phyloP scores from a whole-genome alignment of 2,113 vertebrate genomes.

The Danionella cerebrum region DNA sequence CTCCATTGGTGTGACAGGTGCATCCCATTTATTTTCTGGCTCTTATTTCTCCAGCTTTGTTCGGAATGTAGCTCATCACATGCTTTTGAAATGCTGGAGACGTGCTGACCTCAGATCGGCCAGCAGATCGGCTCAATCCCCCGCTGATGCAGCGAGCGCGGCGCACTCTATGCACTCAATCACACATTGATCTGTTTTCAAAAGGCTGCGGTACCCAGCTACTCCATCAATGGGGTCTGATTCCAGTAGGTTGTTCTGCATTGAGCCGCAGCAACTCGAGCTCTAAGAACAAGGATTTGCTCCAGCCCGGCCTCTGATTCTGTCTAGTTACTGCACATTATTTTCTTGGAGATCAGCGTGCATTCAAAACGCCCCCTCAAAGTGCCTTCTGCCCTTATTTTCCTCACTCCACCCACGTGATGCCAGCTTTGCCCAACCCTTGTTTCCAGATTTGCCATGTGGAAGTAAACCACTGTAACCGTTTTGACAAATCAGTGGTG shows the following conservation, averaged over 20 bases:
- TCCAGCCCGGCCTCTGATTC: neutral
- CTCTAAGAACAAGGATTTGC: neutral
- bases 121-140: neutral
- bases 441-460: neutral
- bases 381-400: neutral
- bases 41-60: neutral
- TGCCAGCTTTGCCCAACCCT: neutral
- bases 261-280: neutral
- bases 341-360: neutral
- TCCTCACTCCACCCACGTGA: neutral
- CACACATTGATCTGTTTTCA: conserved; percentile 20
- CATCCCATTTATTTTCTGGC: neutral
- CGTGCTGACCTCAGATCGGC: neutral
- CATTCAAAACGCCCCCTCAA: neutral
- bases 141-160: neutral
- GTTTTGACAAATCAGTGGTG: neutral
- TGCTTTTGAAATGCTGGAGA: neutral
- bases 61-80: neutral
- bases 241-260: neutral
- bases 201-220: neutral
- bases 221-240: conserved; percentile 20
- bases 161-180: conserved; percentile 3
- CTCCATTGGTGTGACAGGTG: neutral
- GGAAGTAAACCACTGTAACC: neutral
- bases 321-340: too few species aligned